Conservation (phyloP, 2,113 vertebrate genomes). For the mouse (Mus musculus) region GRCm39 chr1:102295501-102296000, state of each 20-base stretch:
- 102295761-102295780: background rate
- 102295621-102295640: background rate
- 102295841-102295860: background rate
- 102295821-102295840: background rate
- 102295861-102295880: background rate
- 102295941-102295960: background rate
- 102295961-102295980: background rate
- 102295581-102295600: too few species aligned
- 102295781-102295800: fast-evolving
- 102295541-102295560: background rate
- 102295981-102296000: background rate
- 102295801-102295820: background rate
- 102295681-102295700: background rate
- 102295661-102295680: background rate
- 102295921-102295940: background rate
- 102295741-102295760: background rate
- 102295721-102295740: background rate
- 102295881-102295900: too few species aligned
- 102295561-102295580: background rate
- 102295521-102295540: background rate
- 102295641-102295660: too few species aligned
- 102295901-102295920: background rate
- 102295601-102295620: background rate
- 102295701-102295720: background rate
- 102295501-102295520: background rate